These are phyloP conservation scores for Caenorhabditis sulstoni DNA, from an alignment of 2,888 invertebrate species.

Conservation along the genomic window DNA sequence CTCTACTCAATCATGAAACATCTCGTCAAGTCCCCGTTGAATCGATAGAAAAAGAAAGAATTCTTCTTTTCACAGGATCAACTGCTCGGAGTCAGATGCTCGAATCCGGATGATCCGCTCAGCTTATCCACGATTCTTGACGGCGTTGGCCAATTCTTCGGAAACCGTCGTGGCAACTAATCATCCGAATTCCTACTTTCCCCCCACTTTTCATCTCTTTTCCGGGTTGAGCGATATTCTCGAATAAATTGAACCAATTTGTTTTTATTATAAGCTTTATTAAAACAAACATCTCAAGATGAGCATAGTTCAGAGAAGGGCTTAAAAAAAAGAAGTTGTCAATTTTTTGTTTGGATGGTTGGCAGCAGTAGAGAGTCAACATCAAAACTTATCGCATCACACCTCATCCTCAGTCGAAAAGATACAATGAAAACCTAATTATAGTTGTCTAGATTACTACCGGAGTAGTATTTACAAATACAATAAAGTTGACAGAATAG, in stretches of 20 bases:
- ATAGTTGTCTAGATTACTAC: conserved; percentile 60
- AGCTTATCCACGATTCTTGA: conserved; percentile 73
- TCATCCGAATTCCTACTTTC: conserved; percentile 1
- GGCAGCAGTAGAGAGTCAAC: conserved; percentile 48
- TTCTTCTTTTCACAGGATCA: conserved; percentile 63
- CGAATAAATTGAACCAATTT: conserved; percentile 25
- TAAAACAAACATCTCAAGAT: conserved; percentile 42
- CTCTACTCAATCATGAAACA: conserved; percentile 12
- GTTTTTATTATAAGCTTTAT: conserved; percentile 55
- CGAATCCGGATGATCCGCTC: conserved; percentile 79
- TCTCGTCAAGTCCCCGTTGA: too few species aligned
- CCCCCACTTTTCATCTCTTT: conserved; percentile 35
- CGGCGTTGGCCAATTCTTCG: conserved; percentile 75
- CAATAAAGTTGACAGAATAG: conserved; percentile 48
- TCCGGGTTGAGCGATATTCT: conserved; percentile 44
- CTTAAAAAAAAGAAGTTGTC: conserved; percentile 27
- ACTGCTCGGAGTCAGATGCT: conserved; percentile 72
- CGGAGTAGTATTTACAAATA: conserved; percentile 62
- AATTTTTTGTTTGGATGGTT: conserved; percentile 32
- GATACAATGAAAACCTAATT: conserved; percentile 53
- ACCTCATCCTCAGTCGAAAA: conserved; percentile 34
- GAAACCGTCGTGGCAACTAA: conserved; percentile 61
- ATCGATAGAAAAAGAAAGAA: conserved; percentile 2
- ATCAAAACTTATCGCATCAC: conserved; percentile 43
- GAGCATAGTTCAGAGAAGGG: conserved; percentile 53